A percentile compares a stretch with the other conserved stretches of the same genome.
These are phyloP conservation scores for Acheta domesticus DNA, from an alignment of 2,888 invertebrate genomes.

Conservation along the genomic window DNA sequence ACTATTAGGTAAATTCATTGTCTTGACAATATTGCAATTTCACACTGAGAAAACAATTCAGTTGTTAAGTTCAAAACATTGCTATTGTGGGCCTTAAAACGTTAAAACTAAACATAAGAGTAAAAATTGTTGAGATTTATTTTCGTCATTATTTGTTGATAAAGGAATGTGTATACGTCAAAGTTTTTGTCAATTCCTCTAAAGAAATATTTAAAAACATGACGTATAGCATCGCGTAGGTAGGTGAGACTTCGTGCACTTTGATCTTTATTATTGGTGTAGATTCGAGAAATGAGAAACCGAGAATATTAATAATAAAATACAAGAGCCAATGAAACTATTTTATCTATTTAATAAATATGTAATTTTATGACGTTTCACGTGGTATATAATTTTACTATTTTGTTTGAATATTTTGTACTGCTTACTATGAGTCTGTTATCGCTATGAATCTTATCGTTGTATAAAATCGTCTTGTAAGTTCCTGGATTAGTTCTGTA, in stretches of 20 bases:
- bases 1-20: conserved; percentile 34
- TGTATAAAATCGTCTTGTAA: conserved; percentile 19
- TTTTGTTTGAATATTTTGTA: conserved; percentile 18
- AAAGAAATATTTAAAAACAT: conserved; percentile 25
- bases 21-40: conserved; percentile 52
- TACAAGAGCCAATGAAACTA: conserved; percentile 21
- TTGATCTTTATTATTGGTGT: conserved; percentile 25
- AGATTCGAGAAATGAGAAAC: conserved; percentile 24
- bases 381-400: conserved; percentile 23
- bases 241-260: conserved; percentile 21
- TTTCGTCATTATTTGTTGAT: conserved; percentile 35
- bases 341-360: conserved; percentile 19
- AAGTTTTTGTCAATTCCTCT: conserved; percentile 32
- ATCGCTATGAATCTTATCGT: conserved; percentile 24
- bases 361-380: conserved; percentile 18
- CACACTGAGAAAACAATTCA: conserved; percentile 50
- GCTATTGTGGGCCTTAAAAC: conserved; percentile 52
- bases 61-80: conserved; percentile 50
- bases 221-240: conserved; percentile 24
- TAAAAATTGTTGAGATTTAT: conserved; percentile 36
- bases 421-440: conserved; percentile 18
- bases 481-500: conserved; percentile 23
- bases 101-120: conserved; percentile 30
- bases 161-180: conserved; percentile 32
- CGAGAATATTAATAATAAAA: conserved; percentile 20